Evolutionary conservation across 2,113 vertebrate genomes (phyloP).

Genomic region (Apteryx mantelli): DNA sequence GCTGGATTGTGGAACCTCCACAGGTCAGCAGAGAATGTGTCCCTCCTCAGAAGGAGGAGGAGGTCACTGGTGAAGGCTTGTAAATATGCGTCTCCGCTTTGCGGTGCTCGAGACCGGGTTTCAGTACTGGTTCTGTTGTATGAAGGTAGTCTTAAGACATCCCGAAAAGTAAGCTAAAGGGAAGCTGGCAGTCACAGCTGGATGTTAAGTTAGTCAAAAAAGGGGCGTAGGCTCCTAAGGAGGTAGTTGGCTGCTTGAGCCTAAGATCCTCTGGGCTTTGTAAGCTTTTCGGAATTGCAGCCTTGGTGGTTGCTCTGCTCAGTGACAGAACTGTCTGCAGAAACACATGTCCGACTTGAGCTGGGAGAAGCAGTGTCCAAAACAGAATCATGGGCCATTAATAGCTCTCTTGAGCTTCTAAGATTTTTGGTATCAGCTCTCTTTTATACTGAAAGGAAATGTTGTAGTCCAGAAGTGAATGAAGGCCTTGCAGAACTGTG

Average conservation of each 20-base stretch:
- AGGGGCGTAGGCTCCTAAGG: background rate
- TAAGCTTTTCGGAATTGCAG: background rate
- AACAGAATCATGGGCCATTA: background rate
- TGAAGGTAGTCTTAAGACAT: background rate
- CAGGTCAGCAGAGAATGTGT: accelerated
- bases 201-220: background rate
- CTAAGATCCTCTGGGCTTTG: background rate
- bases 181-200: background rate
- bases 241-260: background rate
- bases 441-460: background rate
- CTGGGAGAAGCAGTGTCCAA: background rate
- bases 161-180: background rate
- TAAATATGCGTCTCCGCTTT: background rate
- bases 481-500: background rate
- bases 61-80: background rate
- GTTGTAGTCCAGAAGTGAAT: background rate
- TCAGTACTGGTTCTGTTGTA: background rate
- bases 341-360: accelerated
- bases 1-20: background rate
- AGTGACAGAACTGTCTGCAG: background rate
- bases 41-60: background rate
- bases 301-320: background rate
- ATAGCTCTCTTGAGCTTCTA: background rate
- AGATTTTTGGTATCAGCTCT: background rate
- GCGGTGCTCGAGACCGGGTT: background rate